Percentiles rank a stretch among this genome's conserved stretches.
These are phyloP conservation scores for Caenorhabditis zanzibari DNA, from an alignment of 2,888 invertebrate species.

Conservation along the genomic window DNA sequence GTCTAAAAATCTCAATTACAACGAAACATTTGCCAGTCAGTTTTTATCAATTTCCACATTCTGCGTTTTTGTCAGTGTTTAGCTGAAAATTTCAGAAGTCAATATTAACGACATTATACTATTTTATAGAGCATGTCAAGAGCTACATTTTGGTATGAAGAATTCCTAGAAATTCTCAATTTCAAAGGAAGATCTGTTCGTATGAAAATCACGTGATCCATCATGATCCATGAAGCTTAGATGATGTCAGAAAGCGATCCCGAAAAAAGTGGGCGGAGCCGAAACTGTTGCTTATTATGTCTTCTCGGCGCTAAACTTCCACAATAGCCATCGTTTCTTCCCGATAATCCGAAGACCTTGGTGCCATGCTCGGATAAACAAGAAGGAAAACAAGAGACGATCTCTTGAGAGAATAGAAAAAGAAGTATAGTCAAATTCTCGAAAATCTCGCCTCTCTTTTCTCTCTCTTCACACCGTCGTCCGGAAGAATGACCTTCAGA, in stretches of 20 bases:
- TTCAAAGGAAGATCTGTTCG: too few relatives aligned
- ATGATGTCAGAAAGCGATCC: slow-evolving; percentile 1
- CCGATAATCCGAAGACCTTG: slow-evolving; percentile 49
- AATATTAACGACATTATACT: too few relatives aligned
- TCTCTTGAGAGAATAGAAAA: not conserved
- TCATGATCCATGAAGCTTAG: not conserved
- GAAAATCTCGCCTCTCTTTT: slow-evolving; percentile 14
- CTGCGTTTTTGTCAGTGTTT: too few relatives aligned
- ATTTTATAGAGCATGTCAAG: too few relatives aligned
- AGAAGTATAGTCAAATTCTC: slow-evolving; percentile 58
- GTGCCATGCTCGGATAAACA: slow-evolving; percentile 60
- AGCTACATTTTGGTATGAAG: too few relatives aligned
- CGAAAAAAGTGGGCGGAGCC: slow-evolving; percentile 2
- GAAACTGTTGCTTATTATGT: not conserved
- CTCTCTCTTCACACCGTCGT: slow-evolving; percentile 10
- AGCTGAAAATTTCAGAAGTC: too few relatives aligned
- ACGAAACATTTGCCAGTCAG: too few relatives aligned
- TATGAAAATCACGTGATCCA: not conserved
- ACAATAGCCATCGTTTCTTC: slow-evolving; percentile 17
- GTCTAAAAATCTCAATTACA: too few relatives aligned
- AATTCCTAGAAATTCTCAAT: too few relatives aligned
- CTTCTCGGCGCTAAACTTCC: not conserved
- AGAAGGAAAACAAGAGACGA: slow-evolving; percentile 17
- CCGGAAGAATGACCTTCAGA: slow-evolving; percentile 52
- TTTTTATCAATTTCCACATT: too few relatives aligned